Percentiles rank a stretch among this genome's conserved stretches.
Evolutionary conservation across 2,888 invertebrate genomes (phyloP).

Genomic region (Synergus umbraculus): DNA sequence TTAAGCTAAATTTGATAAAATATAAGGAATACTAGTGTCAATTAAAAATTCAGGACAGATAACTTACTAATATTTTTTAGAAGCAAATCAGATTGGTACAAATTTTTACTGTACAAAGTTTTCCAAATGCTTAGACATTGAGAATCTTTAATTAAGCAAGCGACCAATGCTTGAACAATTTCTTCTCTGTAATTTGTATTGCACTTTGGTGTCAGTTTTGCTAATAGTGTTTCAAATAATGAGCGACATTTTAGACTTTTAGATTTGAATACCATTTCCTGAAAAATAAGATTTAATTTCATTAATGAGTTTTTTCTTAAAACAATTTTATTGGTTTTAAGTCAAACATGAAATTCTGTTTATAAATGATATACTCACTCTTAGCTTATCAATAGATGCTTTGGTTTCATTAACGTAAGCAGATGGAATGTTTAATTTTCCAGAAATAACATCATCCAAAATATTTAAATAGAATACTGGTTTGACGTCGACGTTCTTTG

Average conservation of each 20-base stretch:
- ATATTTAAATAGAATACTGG: slow-evolving; percentile 82
- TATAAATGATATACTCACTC: slow-evolving; percentile 75
- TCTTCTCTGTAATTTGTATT: slow-evolving; percentile 79
- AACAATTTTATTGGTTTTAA: slow-evolving; percentile 1
- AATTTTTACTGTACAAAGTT: slow-evolving; percentile 83
- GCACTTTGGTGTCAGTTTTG: slow-evolving; percentile 81
- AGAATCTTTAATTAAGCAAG: slow-evolving; percentile 82
- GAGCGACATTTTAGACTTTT: slow-evolving; percentile 74
- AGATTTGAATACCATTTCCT: slow-evolving; percentile 71
- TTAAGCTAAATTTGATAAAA: not conserved
- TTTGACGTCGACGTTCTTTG: slow-evolving; percentile 76
- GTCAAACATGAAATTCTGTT: not conserved
- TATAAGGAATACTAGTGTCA: slow-evolving; percentile 35
- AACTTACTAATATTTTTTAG: slow-evolving; percentile 78
- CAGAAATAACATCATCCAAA: slow-evolving; percentile 81
- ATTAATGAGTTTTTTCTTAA: not conserved
- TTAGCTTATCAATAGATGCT: slow-evolving; percentile 78
- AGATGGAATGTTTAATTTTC: slow-evolving; percentile 80
- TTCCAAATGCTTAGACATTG: slow-evolving; percentile 84
- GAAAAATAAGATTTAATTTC: slow-evolving; percentile 52
- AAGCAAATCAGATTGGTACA: slow-evolving; percentile 83
- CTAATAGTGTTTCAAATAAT: slow-evolving; percentile 83
- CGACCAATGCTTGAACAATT: slow-evolving; percentile 81
- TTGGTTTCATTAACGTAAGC: slow-evolving; percentile 80
- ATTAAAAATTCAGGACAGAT: slow-evolving; percentile 46